Evolutionary conservation across 2,888 invertebrate species (phyloP).

Genomic region (Sinelater perroti): DNA sequence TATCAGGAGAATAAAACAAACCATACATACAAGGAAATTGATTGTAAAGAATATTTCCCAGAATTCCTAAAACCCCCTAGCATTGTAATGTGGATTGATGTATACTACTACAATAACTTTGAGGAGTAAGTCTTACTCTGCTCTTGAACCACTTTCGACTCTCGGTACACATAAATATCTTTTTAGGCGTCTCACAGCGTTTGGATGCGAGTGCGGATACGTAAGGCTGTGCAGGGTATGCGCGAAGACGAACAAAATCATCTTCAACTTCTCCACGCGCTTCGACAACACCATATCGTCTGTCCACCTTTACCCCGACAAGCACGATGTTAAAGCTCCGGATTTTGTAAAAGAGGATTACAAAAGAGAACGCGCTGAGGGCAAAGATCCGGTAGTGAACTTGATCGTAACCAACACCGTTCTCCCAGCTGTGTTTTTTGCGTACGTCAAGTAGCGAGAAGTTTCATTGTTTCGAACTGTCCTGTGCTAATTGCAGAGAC

Average conservation of each 20-base stretch:
- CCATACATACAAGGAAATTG: conserved; percentile 67
- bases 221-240: conserved; percentile 65
- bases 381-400: conserved; percentile 59
- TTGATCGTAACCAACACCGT: conserved; percentile 67
- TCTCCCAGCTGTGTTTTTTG: conserved; percentile 67
- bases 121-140: conserved; percentile 56
- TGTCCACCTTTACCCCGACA: conserved; percentile 61
- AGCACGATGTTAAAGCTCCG: conserved; percentile 47
- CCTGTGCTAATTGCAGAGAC: conserved; percentile 58
- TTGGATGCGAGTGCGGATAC: conserved; percentile 70
- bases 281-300: conserved; percentile 67
- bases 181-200: conserved; percentile 65
- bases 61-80: conserved; percentile 66
- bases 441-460: too few species aligned
- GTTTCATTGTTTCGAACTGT: not conserved
- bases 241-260: conserved; percentile 61
- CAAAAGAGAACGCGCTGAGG: conserved; percentile 19
- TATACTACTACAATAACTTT: conserved; percentile 61
- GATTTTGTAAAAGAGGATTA: conserved; percentile 45
- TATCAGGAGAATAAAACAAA: conserved; percentile 67
- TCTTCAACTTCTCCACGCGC: conserved; percentile 63
- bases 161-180: conserved; percentile 1
- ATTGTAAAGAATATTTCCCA: conserved; percentile 67
- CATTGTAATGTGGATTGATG: conserved; percentile 66
- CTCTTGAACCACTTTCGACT: not conserved